Conservation (phyloP, 2,888 invertebrate genomes). For the Dastarcus helophoroides region DNA sequence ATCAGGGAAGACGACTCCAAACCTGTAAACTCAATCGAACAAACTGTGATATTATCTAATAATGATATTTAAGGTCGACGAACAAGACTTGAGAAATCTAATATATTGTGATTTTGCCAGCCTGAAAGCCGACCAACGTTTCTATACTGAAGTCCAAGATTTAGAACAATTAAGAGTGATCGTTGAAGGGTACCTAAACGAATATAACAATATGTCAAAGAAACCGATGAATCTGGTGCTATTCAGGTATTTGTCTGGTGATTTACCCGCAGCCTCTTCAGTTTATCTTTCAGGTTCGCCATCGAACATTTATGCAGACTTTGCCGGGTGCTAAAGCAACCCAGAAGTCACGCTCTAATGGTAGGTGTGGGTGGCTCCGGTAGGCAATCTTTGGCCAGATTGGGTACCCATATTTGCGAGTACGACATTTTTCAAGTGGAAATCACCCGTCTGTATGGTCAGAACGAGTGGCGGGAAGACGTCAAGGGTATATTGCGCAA, state of each 20-base stretch:
- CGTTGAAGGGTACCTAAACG: conserved; percentile 78
- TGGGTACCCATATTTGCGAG: conserved; percentile 89
- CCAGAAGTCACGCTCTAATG: conserved; percentile 71
- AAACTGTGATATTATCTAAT: too few relatives aligned
- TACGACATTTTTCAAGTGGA: conserved; percentile 89
- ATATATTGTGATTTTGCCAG: conserved; percentile 94
- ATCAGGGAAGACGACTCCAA: too few relatives aligned
- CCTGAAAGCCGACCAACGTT: conserved; percentile 78
- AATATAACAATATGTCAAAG: conserved; percentile 91
- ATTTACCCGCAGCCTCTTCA: conserved; percentile 1
- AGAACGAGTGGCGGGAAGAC: conserved; percentile 84
- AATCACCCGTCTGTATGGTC: conserved; percentile 76
- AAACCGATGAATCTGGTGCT: conserved; percentile 93
- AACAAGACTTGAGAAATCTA: conserved; percentile 70
- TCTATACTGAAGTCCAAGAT: conserved; percentile 81
- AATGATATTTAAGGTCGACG: conserved; percentile 61
- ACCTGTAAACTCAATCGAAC: too few relatives aligned
- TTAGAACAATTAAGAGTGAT: conserved; percentile 68
- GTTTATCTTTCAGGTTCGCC: conserved; percentile 58
- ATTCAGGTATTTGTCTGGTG: conserved; percentile 49
- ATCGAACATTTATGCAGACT: conserved; percentile 89
- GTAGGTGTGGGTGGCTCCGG: conserved; percentile 93
- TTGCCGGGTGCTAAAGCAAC: conserved; percentile 82
- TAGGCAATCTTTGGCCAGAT: conserved; percentile 76
- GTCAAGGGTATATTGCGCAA: conserved; percentile 69